Base-by-base conservation (phyloP, 2,888 invertebrate species). In the Amphipyra berbera region DNA sequence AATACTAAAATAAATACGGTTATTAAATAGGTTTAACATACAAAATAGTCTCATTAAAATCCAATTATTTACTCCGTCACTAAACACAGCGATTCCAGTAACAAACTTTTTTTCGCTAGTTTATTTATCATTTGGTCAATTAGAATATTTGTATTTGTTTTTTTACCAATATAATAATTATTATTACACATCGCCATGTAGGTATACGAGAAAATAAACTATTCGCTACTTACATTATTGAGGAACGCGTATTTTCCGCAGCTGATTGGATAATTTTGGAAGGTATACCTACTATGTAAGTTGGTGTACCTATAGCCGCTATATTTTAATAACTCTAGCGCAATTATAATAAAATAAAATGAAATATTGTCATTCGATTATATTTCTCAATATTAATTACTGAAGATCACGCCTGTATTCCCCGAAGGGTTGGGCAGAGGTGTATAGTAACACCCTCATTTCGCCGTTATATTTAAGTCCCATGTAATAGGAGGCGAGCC, bases 1-100 rank as follows among this genome's bases (percentile, higher is more conserved):
- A 79, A 41, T 60, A 58, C 53, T 75, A 79, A 54, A 75, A 79
- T 79, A 82, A 82, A 82, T 81, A 79, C 45, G 50, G 58, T 75
- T 27, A 62, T 61, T 76, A 57, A 48, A 40, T 41, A 61, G 4
- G 27, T 13, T 12, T 4, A 14, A 52, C 40, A 53, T 45, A 63
- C 45, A 55, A 70, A 48, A 58, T 54, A 76, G 65, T 68, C 65
- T 65, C 33, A 44, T 48, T 54, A 50, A 54, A 63, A 41, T 62
- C 40, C 45, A 62, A 69, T 52, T 46, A 57, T 66, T 48, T 46
- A 46, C 27, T 56, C 7, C 49, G 13, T 41, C 45, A 42, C 12
- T 49, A 7, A 41, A 52, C 15, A 38, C 48, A 50, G 33, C 15
- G 9, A 64, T 21, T 14, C 21, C 15, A 40, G n/a, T 40, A 41